A percentile compares a stretch with the other conserved stretches of the same genome.
These are phyloP conservation scores for Cairina moschata DNA, from an alignment of 2,113 vertebrate genomes.

Conservation along the genomic window DNA sequence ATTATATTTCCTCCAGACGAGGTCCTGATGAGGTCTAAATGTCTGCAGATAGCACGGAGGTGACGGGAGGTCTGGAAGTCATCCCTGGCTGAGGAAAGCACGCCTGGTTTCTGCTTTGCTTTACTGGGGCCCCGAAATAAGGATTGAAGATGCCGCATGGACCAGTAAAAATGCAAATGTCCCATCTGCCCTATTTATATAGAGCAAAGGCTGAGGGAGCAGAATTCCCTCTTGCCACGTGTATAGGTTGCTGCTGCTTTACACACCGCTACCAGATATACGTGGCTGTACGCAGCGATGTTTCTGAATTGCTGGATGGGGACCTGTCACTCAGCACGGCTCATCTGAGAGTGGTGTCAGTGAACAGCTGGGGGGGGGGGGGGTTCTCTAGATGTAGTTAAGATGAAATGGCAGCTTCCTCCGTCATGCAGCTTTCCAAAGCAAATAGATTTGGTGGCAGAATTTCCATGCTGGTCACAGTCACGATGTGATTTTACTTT, in stretches of 20 bases:
- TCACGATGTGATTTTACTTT: not conserved
- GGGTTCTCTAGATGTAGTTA: not conserved
- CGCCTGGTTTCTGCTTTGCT: not conserved
- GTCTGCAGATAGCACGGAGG: not conserved
- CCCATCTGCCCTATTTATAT: not conserved
- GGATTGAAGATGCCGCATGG: not conserved
- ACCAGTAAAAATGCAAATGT: not conserved
- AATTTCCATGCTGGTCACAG: not conserved
- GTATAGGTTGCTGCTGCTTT: not conserved
- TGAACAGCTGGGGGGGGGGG: not conserved
- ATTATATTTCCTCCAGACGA: not conserved
- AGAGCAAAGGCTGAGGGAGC: not conserved
- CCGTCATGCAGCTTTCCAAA: not conserved
- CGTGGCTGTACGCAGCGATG: not conserved
- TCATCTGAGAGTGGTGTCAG: not conserved
- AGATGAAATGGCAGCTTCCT: not conserved
- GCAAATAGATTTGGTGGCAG: not conserved
- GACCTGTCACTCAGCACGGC: not conserved
- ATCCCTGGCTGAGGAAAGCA: not conserved
- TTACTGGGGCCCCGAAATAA: not conserved
- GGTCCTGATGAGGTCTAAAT: not conserved
- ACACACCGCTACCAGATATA: not conserved
- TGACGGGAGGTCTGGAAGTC: not conserved
- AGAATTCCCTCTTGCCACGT: not conserved
- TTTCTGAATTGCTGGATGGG: not conserved